Conservation (phyloP, 2,888 invertebrate species). For the Philereme transversata region DNA sequence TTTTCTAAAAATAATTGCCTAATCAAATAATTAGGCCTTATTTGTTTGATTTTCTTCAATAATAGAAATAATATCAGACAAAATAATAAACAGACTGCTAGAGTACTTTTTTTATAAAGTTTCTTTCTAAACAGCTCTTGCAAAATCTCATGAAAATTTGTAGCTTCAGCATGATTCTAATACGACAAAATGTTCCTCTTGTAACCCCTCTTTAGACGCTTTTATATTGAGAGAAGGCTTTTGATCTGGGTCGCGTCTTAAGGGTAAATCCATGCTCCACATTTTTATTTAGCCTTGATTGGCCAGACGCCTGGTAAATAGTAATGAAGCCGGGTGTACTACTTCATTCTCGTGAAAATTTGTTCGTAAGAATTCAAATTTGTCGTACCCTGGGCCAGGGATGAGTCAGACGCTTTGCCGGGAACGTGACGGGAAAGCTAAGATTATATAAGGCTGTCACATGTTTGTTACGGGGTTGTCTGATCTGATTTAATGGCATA, state of each 20-base stretch:
- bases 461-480: conserved; percentile 27
- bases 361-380: conserved; percentile 68
- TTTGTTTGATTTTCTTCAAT: no score
- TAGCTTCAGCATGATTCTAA: conserved; percentile 8
- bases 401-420: conserved; percentile 65
- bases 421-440: conserved; percentile 67
- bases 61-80: no score
- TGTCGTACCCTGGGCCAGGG: conserved; percentile 54
- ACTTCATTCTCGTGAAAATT: conserved; percentile 53
- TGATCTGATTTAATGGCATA: conserved; percentile 21
- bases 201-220: conserved; percentile 22
- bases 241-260: conserved; percentile 36
- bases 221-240: conserved; percentile 32
- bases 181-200: conserved; percentile 28
- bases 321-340: conserved; percentile 42
- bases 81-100: no score
- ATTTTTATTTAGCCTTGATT: conserved; percentile 54
- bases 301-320: conserved; percentile 47
- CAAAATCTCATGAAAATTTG: not conserved
- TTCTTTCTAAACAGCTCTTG: no score
- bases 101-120: not conserved
- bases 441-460: conserved; percentile 13
- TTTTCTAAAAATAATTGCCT: no score
- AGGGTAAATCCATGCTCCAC: conserved; percentile 49
- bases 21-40: no score